Evolutionary conservation across 2,797 vertebrate species (phyloP), one percentile per base, ranked within the genome.

Genomic region (Micropoecilia bifurca): DNA sequence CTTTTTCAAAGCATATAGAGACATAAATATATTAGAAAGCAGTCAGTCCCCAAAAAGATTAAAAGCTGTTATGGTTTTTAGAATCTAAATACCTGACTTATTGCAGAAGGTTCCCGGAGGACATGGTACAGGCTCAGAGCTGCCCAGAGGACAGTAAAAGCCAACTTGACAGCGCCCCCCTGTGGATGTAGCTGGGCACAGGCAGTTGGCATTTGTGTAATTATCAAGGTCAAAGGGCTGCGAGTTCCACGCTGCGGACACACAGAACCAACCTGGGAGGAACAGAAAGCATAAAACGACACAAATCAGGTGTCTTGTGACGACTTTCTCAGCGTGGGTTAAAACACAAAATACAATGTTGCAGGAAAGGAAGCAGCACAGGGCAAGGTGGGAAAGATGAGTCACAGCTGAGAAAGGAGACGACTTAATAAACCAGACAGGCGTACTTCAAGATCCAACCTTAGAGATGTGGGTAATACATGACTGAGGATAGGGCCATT

Each of bases 221-320:
- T 99, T 99, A 92, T 99, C 98, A 86, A 99, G 93, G 90, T 99
- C 97, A 66, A 99, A 99, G 6, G 98, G 98, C 73, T 94, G 97
- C 0, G 97, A 94, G 8, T 96, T 98, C 98, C 98, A 99, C 0
- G 97, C 97, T 66, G 97, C 97, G 0, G 96, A 98, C 82, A 99
- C 93, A 75, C 98, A 99, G 93, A 99, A 99, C 98, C 98, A 99
- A 63, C 98, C 98, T 99, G 86, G 76, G 57, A 81, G 68, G 39
- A 73, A 74, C 20, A 80, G 77, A 82, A 0, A 5, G 5, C 63
- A 73, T 22, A 43, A 71, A 71, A 71, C 1, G 39, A 28, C 68
- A 63, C 0, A 71, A 75, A 68, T 63, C 33, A 79, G 30, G 79
- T 41, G 73, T 45, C 46, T 47, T 13, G 57, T 87, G 74, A 55